Evolutionary conservation across 2,888 invertebrate species (phyloP), one percentile per base, ranked within the genome.

Genomic region (Autographa gamma): DNA sequence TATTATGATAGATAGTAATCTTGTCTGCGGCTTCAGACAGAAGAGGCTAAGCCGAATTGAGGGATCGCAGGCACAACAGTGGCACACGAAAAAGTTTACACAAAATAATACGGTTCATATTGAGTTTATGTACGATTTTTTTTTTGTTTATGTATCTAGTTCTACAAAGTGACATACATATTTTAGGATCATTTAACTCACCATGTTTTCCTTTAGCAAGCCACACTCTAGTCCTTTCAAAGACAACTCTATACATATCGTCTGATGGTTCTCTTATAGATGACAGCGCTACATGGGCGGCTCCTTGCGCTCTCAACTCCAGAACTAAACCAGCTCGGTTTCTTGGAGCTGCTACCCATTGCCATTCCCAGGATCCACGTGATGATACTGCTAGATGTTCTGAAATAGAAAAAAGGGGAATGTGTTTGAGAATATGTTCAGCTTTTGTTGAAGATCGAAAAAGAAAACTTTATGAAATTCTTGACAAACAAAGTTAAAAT

Each of bases 171-270:
- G 3, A 25, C 3, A 25, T 25, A 25, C 25, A 25, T 25, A 25
- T 25, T 25, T 25, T 25, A 25, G 25, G 1, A 25, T 25, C 3
- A 3, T 25, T 25, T 16, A 32, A 81, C 89, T 90, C 81, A 97
- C 97, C 97, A 86, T 97, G 96, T 89, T 96, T 96, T 60, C 97
- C 97, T 86, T 97, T 96, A 80, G 97, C 97, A 19, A 97, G 96
- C 97, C 97, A 97, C 0, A 96, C 96, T 66, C 96, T 96, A 69
- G 94, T 96, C 31, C 94, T 94, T 82, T 97, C 97, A 19, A 97
- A 97, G 7, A 96, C 96, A 58, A 97, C 96, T 75, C 96, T 91
- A 82, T 97, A 97, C 96, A 97, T 97, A 77, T 96, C 95, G 58
- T 97, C 96, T 0, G 96, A 95, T 13, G 96, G 94, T 72, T 95